Evolutionary conservation across 2,888 invertebrate genomes (phyloP), one percentile per base, ranked within the genome.

Genomic region (Tigriopus californicus): DNA sequence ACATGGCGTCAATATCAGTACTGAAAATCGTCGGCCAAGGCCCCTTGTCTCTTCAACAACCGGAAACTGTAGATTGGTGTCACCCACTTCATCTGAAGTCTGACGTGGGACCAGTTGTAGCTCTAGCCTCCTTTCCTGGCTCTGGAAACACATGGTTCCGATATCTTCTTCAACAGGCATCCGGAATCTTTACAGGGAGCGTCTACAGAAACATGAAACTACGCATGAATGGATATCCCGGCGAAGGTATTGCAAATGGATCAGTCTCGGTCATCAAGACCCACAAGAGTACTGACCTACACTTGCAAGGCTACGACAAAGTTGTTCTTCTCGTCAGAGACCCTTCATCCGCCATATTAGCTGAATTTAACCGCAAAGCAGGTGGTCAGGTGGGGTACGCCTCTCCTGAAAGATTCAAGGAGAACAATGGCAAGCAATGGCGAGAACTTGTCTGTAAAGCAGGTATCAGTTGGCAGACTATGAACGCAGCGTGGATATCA

Each of bases 101-200:
- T 0, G 63, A 65, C 0, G 76, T 79, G 0, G 75, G 76, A 12
- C 73, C 75, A 1, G 73, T 77, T 10, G 76, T 78, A 0, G 85
- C 85, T 1, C 71, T 86, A 41, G 84, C 80, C 1, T 84, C 83
- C 0, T 84, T 82, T 69, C 86, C 85, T 5, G 85, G 85, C n/a
- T 85, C 84, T 67, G 85, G 85, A 0, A 86, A 86, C 67, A 85
- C 85, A 22, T 86, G 86, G 86, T 71, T 86, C 18, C 72, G 86
- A 60, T 85, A 85, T 68, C 71, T 86, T 47, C 69, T 85, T 51
- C 85, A 85, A 68, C 84, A 85, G 71, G 13, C 44, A 10, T 6
- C 20, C 13, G 83, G 85, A 47, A 74, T 82, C 54, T 73, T 80
- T 61, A 85, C 85, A 1, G 86, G 85, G 13, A 85, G 85, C 57